Conservation (phyloP, 2,797 vertebrate species). For the Smutsia gigantea region DNA sequence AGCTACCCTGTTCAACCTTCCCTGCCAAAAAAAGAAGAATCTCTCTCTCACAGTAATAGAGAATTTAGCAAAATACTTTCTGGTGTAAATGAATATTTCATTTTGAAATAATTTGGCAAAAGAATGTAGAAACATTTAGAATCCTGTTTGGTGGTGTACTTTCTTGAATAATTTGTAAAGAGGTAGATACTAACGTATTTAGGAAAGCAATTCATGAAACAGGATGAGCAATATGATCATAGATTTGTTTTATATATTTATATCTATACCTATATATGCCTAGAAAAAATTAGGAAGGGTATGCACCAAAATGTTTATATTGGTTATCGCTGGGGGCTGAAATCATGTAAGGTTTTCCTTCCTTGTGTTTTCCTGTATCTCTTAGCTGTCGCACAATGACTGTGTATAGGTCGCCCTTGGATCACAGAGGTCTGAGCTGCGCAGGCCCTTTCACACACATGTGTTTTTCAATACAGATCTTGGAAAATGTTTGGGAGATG, state of each 20-base stretch:
- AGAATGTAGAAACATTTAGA: not conserved
- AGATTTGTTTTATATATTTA: conserved; percentile 4
- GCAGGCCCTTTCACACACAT: too few relatives aligned
- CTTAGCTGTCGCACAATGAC: too few relatives aligned
- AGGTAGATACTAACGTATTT: not conserved
- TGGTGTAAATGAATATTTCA: conserved; percentile 47
- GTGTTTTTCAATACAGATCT: too few relatives aligned
- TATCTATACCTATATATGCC: not conserved
- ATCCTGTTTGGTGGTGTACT: not conserved
- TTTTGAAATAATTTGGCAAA: conserved; percentile 55
- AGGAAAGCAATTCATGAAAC: conserved; percentile 17
- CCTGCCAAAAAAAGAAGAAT: not conserved
- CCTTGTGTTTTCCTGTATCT: too few relatives aligned
- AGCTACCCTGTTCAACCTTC: not conserved
- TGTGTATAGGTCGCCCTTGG: too few relatives aligned
- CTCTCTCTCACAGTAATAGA: not conserved
- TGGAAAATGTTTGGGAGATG: too few relatives aligned
- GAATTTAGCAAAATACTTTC: conserved; percentile 28
- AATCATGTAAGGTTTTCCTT: too few relatives aligned
- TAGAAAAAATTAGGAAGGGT: conserved; percentile 28
- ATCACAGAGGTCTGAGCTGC: too few relatives aligned
- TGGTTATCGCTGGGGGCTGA: too few relatives aligned
- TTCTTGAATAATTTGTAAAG: conserved; percentile 48
- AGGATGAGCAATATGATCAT: conserved; percentile 40
- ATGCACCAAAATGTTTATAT: too few relatives aligned